These are phyloP conservation scores for Callocephalon fimbriatum DNA, from an alignment of 2,113 vertebrate species.

Conservation along the genomic window DNA sequence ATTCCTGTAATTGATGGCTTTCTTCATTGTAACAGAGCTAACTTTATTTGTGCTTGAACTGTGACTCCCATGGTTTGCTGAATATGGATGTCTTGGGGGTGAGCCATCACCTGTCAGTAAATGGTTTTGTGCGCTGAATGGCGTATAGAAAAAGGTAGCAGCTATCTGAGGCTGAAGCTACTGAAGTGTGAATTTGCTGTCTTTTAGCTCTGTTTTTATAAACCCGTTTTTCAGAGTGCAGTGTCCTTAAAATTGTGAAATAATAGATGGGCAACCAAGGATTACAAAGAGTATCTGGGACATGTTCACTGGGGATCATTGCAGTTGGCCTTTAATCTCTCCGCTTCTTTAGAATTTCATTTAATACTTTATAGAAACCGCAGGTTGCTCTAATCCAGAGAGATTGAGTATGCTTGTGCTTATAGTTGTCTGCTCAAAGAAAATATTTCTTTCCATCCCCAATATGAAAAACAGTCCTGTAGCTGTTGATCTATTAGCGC, in stretches of 20 bases:
- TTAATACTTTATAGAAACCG: slow-evolving; percentile 34
- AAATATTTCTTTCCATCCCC: not conserved
- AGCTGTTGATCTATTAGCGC: not conserved
- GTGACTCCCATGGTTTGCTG: not conserved
- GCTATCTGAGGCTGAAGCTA: not conserved
- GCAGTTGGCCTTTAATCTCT: slow-evolving; percentile 32
- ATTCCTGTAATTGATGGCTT: not conserved
- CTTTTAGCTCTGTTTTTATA: not conserved
- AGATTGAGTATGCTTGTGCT: not conserved
- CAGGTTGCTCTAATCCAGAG: not conserved
- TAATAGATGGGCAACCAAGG: not conserved
- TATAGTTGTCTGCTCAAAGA: not conserved
- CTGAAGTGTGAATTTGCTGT: not conserved
- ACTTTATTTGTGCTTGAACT: not conserved
- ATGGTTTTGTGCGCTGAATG: not conserved
- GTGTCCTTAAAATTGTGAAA: slow-evolving; percentile 15
- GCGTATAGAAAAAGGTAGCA: not conserved
- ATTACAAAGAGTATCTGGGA: slow-evolving; percentile 31
- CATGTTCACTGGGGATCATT: not conserved
- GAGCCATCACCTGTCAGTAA: not conserved
- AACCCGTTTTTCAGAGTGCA: not conserved
- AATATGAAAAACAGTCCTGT: not conserved
- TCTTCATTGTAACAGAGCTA: not conserved
- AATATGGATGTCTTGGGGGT: not conserved
- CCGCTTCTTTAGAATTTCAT: slow-evolving; percentile 42